A percentile compares a stretch with the other conserved stretches of the same genome.
Evolutionary conservation across 2,797 vertebrate species (phyloP).

Genomic region (Erithacus rubecula): DNA sequence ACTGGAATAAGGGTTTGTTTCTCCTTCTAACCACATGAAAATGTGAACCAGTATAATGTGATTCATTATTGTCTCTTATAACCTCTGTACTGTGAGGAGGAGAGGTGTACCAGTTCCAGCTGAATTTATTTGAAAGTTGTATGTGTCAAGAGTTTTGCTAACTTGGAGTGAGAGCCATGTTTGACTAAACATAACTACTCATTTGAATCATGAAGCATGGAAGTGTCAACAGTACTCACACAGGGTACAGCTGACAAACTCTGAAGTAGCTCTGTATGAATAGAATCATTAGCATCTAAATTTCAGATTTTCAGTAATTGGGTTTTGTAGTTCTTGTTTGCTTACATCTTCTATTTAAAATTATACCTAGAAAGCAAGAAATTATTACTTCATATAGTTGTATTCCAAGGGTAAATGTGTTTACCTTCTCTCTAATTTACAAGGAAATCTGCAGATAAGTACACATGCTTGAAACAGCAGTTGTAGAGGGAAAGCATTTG

Average conservation of each 20-base stretch:
- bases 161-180: background rate
- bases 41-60: conserved; percentile 74
- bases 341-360: background rate
- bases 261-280: background rate
- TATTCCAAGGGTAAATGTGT: background rate
- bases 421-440: background rate
- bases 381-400: background rate
- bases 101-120: background rate
- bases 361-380: background rate
- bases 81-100: conserved; percentile 22
- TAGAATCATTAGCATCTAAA: background rate
- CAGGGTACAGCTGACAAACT: background rate
- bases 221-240: background rate
- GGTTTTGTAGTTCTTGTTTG: background rate
- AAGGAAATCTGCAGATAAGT: background rate
- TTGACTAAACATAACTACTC: background rate
- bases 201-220: background rate
- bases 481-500: background rate
- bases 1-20: conserved; percentile 78
- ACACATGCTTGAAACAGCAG: background rate
- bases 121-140: conserved; percentile 29
- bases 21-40: conserved; percentile 22
- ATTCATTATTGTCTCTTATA: conserved; percentile 21
- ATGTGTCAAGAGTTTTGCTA: background rate
- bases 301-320: background rate